Conservation (phyloP, 2,888 invertebrate genomes). For the Branchellion lobata region DNA sequence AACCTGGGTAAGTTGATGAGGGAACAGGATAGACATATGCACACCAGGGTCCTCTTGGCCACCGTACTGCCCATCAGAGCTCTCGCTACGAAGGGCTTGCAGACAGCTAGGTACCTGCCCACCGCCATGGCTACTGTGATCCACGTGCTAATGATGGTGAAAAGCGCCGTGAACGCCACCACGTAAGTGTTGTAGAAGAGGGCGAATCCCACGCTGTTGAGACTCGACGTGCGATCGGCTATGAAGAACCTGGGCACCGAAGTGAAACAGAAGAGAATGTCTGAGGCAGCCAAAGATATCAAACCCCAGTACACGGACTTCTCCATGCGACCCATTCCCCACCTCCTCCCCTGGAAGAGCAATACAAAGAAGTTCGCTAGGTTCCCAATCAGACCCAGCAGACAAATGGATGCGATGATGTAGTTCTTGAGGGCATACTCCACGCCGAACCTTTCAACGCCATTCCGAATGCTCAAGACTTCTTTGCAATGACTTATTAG, state of each 20-base stretch:
- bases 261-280: slow-evolving; percentile 59
- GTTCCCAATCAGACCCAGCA: slow-evolving; percentile 58
- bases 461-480: neutral
- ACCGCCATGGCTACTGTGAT: slow-evolving; percentile 61
- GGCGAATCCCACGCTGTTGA: slow-evolving; percentile 38
- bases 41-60: slow-evolving; percentile 56
- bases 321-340: slow-evolving; percentile 58
- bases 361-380: slow-evolving; percentile 57
- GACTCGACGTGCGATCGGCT: neutral
- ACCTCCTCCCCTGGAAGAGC: slow-evolving; percentile 57
- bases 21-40: slow-evolving; percentile 48
- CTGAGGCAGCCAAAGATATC: slow-evolving; percentile 59
- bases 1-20: slow-evolving; percentile 50
- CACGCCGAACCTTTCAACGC: neutral
- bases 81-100: slow-evolving; percentile 59
- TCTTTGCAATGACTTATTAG: neutral
- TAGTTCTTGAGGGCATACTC: slow-evolving; percentile 25
- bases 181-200: slow-evolving; percentile 55
- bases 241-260: slow-evolving; percentile 57
- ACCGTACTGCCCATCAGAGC: slow-evolving; percentile 57
- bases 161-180: slow-evolving; percentile 57
- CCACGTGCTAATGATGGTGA: slow-evolving; percentile 60
- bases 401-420: slow-evolving; percentile 67
- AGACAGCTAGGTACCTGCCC: slow-evolving; percentile 59
- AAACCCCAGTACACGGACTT: slow-evolving; percentile 60